Evolutionary conservation across 2,797 vertebrate genomes (phyloP), one percentile per base, ranked within the genome.

Genomic region (Leptoclinus maculatus): DNA sequence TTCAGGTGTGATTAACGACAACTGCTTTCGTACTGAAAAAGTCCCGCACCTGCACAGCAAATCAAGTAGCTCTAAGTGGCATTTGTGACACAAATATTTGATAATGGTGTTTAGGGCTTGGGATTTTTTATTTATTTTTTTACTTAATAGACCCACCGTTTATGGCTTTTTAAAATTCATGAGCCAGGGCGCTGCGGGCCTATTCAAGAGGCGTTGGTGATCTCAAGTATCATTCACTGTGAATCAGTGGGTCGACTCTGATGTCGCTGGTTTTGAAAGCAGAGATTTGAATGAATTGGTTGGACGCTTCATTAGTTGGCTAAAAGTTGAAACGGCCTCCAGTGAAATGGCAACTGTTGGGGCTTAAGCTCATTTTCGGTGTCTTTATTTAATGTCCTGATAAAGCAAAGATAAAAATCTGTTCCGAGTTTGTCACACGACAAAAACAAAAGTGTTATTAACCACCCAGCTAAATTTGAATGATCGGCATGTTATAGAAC

Each of bases 161-260:
- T 43, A 49, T 19, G 68, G 25, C 69, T 74, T 80, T 7, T 75
- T 85, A 64, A 88, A 77, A 88, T 83, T 80, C 72, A 88, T 43
- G 21, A 80, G 65, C 4, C 23, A n/a, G n/a, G 1, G 11, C 67
- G 32, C 76, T 59, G 47, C 45, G 32, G 73, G 74, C 38, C 49
- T 66, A 72, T 64, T 49, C 16, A 14, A 27, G 32, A 53, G 57
- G 68, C 41, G 27, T 62, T 53, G 68, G 74, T 74, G 65, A 88
- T 63, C 66, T 78, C 59, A 45, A 81, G 66, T 51, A 65, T 75
- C 27, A 2, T 23, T 73, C 13, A 3, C 34, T 9, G 54, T 19
- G 14, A 68, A 56, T 66, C 57, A 78, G 34, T 54, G 57, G 76
- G 75, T 82, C 79, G 56, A 5, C 12, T 5, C 11, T 36, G 41